phyloP scores from a whole-genome alignment of 2,113 vertebrate genomes.

The Pseudolaguvia tuberculata region DNA sequence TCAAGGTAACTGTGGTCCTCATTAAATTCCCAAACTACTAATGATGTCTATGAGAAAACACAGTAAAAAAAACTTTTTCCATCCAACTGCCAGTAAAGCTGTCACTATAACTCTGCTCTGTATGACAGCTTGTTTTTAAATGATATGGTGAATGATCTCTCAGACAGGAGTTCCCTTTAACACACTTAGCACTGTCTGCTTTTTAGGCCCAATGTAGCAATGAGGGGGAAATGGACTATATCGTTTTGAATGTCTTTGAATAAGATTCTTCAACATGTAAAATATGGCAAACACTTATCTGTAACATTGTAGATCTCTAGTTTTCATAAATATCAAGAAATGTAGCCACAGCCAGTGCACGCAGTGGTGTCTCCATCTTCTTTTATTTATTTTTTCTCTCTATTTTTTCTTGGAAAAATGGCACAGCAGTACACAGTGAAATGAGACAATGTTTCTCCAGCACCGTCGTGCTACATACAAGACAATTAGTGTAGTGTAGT shows the following conservation, averaged over 20 bases:
- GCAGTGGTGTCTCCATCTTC: not conserved
- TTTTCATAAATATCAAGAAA: not conserved
- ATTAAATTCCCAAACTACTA: not conserved
- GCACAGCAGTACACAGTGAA: no score
- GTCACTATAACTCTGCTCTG: slow-evolving; percentile 1
- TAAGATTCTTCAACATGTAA: slow-evolving; percentile 13
- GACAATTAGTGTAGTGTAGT: no score
- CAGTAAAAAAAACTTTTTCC: slow-evolving; percentile 8
- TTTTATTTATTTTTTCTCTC: not conserved
- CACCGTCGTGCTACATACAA: no score
- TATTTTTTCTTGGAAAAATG: no score
- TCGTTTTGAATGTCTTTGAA: not conserved
- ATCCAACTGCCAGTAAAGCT: slow-evolving; percentile 19
- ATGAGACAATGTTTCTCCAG: no score
- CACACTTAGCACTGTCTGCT: not conserved
- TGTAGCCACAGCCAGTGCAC: not conserved
- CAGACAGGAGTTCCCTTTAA: not conserved
- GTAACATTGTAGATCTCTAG: not conserved
- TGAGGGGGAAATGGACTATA: not conserved
- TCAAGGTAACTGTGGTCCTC: not conserved
- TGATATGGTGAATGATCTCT: not conserved
- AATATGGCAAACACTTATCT: slow-evolving; percentile 11
- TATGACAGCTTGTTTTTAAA: slow-evolving; percentile 21
- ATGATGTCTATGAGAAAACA: slow-evolving; percentile 1
- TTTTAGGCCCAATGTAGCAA: not conserved